Percentiles rank a stretch among this genome's conserved stretches.
phyloP scores from a whole-genome alignment of 1,140 invertebrate genomes.

The Epicauta chinensis region DNA sequence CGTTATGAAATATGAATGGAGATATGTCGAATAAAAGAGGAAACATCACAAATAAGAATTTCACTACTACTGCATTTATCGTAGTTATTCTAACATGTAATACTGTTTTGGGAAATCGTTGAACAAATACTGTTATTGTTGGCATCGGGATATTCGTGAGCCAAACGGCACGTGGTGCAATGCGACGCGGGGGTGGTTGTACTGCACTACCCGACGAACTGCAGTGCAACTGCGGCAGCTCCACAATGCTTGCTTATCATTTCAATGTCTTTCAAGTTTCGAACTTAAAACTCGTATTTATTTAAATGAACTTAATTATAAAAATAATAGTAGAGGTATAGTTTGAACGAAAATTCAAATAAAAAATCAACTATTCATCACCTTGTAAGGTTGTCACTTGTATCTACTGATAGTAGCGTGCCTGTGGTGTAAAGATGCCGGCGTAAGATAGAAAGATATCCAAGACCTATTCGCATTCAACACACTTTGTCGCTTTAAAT shows the following conservation, averaged over 20 bases:
- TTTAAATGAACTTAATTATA: too few species aligned
- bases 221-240: slow-evolving; percentile 14
- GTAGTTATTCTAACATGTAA: background rate
- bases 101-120: background rate
- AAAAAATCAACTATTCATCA: too few species aligned
- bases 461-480: slow-evolving; percentile 12
- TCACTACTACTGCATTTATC: background rate
- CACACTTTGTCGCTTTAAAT: slow-evolving; percentile 11
- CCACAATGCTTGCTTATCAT: too few species aligned
- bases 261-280: too few species aligned
- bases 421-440: background rate
- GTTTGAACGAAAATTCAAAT: too few species aligned
- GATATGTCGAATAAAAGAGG: slow-evolving; percentile 27
- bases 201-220: slow-evolving; percentile 19
- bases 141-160: background rate
- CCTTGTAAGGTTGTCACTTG: too few species aligned
- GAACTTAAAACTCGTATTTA: too few species aligned
- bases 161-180: slow-evolving; percentile 27
- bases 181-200: slow-evolving; percentile 27
- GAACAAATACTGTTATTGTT: slow-evolving; percentile 2
- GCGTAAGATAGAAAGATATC: slow-evolving; percentile 6
- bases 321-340: too few species aligned
- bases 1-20: slow-evolving; percentile 36
- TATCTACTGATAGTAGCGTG: background rate
- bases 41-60: slow-evolving; percentile 5